phyloP scores from a whole-genome alignment of 1,140 invertebrate species.

The Adoxophyes honmai region DNA sequence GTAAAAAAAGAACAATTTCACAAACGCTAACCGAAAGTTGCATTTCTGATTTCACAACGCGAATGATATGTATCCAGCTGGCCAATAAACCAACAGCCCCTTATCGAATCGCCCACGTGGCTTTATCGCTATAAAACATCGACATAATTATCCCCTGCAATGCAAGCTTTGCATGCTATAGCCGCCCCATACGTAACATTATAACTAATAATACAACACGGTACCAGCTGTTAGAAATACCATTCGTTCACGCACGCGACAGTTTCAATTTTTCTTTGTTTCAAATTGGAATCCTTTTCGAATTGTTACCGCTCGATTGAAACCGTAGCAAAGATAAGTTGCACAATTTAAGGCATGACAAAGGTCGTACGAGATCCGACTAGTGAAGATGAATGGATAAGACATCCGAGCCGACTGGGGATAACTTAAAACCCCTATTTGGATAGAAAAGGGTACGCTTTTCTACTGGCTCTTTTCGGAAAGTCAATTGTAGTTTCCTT shows the following conservation, averaged over 20 bases:
- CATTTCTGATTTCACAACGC: not conserved
- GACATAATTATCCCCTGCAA: conserved; percentile 2
- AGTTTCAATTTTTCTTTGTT: not conserved
- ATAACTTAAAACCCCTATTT: not conserved
- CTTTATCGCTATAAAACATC: conserved; percentile 2
- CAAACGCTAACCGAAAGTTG: too few relatives aligned
- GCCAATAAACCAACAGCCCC: not conserved
- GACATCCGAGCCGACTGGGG: not conserved
- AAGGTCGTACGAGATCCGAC: not conserved
- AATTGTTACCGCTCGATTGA: too few relatives aligned
- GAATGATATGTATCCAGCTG: not conserved
- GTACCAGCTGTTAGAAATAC: not conserved
- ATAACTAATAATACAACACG: not conserved
- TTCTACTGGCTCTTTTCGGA: not conserved
- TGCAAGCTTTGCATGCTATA: not conserved
- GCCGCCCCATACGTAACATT: too few relatives aligned
- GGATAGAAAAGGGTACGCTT: not conserved
- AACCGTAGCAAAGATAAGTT: too few relatives aligned
- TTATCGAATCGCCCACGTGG: conserved; percentile 8
- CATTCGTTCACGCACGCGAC: not conserved
- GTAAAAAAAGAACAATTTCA: too few relatives aligned
- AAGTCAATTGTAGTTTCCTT: too few relatives aligned
- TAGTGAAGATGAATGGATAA: conserved; percentile 7
- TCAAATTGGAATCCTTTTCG: too few relatives aligned
- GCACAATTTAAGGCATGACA: too few relatives aligned